A percentile compares a stretch with the other conserved stretches of the same genome.
phyloP scores from a whole-genome alignment of 2,888 invertebrate species.

The Phoronis australis region DNA sequence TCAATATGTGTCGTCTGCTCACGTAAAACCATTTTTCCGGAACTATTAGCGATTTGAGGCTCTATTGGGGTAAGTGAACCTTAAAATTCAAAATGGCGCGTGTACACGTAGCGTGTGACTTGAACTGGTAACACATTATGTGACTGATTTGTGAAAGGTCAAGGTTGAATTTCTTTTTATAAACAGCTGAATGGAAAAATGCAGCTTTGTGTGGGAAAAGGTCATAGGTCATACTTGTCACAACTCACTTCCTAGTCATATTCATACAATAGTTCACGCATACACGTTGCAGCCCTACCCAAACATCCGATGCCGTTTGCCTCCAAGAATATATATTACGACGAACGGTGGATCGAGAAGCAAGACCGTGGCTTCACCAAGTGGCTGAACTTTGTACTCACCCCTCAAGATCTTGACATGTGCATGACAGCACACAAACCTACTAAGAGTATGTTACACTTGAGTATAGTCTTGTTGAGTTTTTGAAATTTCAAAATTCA shows the following conservation, averaged over 20 bases:
- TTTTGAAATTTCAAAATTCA: neutral
- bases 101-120: no score
- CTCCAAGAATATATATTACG: constrained; percentile 54
- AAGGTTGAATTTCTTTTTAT: no score
- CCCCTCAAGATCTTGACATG: constrained; percentile 53
- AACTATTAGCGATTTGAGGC: no score
- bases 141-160: no score
- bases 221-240: neutral
- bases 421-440: constrained; percentile 25
- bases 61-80: no score
- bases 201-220: no score
- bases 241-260: constrained; percentile 1
- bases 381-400: constrained; percentile 55
- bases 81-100: no score
- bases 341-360: constrained; percentile 55
- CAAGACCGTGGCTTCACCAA: constrained; percentile 53
- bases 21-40: no score
- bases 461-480: neutral
- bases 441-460: constrained; percentile 24
- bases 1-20: no score
- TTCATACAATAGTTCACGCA: neutral
- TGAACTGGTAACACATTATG: no score
- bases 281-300: constrained; percentile 29
- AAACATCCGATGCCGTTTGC: constrained; percentile 52
- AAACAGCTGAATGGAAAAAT: no score